Evolutionary conservation across 2,113 vertebrate species (phyloP).

Genomic region (Phycodurus eques): DNA sequence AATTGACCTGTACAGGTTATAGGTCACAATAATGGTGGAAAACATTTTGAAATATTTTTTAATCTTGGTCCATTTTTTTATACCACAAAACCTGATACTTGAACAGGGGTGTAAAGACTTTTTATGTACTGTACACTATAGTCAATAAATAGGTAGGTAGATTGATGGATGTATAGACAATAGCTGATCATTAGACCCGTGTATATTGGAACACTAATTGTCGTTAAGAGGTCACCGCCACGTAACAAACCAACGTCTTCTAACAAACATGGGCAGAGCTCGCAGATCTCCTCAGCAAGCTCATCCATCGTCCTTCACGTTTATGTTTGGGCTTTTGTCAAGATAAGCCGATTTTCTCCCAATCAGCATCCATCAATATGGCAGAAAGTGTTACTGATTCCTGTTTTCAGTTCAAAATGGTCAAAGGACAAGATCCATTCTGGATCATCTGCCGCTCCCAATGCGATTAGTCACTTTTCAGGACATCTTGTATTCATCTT

Average conservation of each 20-base stretch:
- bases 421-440: slow-evolving; percentile 5
- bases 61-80: no score
- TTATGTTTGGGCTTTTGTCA: slow-evolving; percentile 9
- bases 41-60: no score
- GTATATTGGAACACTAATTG: neutral
- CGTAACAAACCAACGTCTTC: neutral
- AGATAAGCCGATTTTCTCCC: slow-evolving; percentile 6
- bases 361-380: slow-evolving; percentile 8
- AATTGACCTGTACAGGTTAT: no score
- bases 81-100: no score
- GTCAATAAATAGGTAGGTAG: neutral
- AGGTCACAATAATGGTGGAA: no score
- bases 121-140: neutral
- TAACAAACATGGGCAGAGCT: neutral
- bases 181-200: neutral
- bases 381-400: slow-evolving; percentile 10
- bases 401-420: slow-evolving; percentile 5
- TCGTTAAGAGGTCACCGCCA: neutral
- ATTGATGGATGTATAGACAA: neutral
- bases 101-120: no score
- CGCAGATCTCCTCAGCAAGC: neutral
- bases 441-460: neutral
- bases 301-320: neutral
- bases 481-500: neutral
- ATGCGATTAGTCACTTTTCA: slow-evolving; percentile 3